These are phyloP conservation scores for Arenaria interpres DNA, from an alignment of 2,113 vertebrate species.

Conservation along the genomic window DNA sequence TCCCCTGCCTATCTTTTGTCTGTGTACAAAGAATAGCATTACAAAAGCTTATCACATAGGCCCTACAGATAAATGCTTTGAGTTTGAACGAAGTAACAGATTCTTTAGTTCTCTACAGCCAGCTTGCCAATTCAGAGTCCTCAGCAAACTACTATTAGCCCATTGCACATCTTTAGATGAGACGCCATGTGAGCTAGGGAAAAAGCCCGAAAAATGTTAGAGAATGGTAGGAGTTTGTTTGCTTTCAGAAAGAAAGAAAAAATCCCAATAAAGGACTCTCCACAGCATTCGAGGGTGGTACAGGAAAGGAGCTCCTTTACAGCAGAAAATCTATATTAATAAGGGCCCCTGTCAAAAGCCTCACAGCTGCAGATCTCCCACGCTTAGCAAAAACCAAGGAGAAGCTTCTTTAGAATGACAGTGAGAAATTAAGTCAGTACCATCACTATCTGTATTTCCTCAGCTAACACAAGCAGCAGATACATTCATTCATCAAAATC, in stretches of 20 bases:
- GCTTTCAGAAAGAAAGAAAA: neutral
- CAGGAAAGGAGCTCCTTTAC: neutral
- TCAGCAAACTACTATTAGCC: neutral
- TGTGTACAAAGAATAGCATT: neutral
- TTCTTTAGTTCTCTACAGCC: neutral
- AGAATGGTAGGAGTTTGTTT: neutral
- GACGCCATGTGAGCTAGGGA: neutral
- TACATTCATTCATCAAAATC: neutral
- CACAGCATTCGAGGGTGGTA: neutral
- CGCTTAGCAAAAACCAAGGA: neutral
- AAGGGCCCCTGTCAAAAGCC: neutral
- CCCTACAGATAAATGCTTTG: neutral
- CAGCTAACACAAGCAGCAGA: neutral
- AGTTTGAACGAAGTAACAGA: neutral
- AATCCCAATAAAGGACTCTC: neutral
- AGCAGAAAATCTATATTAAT: neutral
- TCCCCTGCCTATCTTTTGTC: neutral
- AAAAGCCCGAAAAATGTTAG: neutral
- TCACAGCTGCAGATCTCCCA: neutral
- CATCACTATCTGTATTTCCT: neutral
- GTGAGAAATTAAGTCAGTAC: neutral
- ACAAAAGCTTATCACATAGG: neutral
- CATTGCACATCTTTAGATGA: neutral
- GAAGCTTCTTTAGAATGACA: neutral
- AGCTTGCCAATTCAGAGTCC: neutral